Base-by-base conservation (phyloP, 2,797 vertebrate species). In the Siniperca undulata region DNA sequence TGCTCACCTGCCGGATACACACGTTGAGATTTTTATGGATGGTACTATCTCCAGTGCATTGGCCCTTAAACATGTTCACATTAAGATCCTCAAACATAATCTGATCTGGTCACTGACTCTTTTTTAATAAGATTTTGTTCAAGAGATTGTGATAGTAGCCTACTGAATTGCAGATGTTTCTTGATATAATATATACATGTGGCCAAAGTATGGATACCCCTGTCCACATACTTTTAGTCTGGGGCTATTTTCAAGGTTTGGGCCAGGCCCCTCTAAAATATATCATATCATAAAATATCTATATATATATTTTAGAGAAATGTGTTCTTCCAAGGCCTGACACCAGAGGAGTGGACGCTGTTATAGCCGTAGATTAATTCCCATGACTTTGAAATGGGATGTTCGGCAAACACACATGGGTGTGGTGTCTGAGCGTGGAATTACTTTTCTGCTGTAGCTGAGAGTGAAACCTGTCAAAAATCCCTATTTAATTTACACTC, bases 371-470 rank as follows among this genome's bases (percentile, higher is more conserved):
- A 14, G 19, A 14, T 64, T 24, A 20, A 40, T 24, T 2, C 13
- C 7, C 27, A 13, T 17, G 42, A 38, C 10, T 46, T 44, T 50
- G 4, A 5, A 44, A 56, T 22, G 0, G 46, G 46, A 27, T 38
- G 46, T 64, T 62, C 7, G 19, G 34, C 30, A 24, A 4, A 22
- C 44, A 27, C 64, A 61, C 42, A n/a, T 22, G 22, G 22, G 22
- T 22, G 42, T 52, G 27, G 65, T 60, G 44, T 55, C 24, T 46
- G 53, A 13, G 22, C 14, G 55, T 78, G 27, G 24, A 30, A 14
- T n/a, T 55, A 61, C 66, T 13, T 56, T n/a, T 56, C 73, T 50
- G 44, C 46, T 24, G 19, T 22, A 19, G 76, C 76, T 8, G 36
- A 70, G 58, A 55, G 13, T 10, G 27, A 78, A 46, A 64, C 3